Evolutionary conservation across 1,140 invertebrate species (phyloP).

Genomic region (Penaeus indicus): DNA sequence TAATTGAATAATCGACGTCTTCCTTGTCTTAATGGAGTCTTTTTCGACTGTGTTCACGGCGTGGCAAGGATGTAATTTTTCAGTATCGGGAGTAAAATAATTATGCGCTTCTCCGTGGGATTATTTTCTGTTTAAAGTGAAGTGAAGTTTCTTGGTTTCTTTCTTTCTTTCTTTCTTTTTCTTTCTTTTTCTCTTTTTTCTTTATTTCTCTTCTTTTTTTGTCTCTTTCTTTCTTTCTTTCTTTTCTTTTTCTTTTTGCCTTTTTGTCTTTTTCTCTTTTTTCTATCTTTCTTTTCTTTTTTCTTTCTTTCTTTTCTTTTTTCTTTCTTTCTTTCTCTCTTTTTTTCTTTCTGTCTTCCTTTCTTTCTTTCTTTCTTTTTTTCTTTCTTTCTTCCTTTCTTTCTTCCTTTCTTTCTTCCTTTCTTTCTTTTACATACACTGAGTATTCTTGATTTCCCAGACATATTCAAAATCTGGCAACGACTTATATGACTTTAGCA

Average conservation of each 20-base stretch:
- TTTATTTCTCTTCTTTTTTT: neutral
- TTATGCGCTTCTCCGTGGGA: too few relatives aligned
- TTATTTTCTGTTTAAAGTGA: too few relatives aligned
- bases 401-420: neutral
- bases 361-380: constrained; percentile 13
- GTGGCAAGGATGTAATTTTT: too few relatives aligned
- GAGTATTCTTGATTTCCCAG: neutral
- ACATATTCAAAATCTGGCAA: neutral
- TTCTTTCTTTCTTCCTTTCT: constrained; percentile 12
- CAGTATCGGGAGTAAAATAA: too few relatives aligned
- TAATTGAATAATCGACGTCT: too few relatives aligned
- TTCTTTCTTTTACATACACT: too few relatives aligned
- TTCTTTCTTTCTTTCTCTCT: constrained; percentile 12
- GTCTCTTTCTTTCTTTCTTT: constrained; percentile 4
- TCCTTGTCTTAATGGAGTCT: too few relatives aligned
- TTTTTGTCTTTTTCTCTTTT: constrained; percentile 5
- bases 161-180: too few relatives aligned
- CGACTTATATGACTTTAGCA: too few relatives aligned
- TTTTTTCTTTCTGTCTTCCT: constrained; percentile 5
- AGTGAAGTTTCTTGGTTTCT: too few relatives aligned
- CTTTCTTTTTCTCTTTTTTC: neutral
- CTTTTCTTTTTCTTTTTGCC: neutral
- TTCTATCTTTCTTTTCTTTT: constrained; percentile 5
- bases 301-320: constrained; percentile 13
- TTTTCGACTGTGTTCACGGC: too few relatives aligned